A percentile compares a stretch with the other conserved stretches of the same genome.
phyloP scores from a whole-genome alignment of 2,888 invertebrate species.

The Notodonta ziczac region DNA sequence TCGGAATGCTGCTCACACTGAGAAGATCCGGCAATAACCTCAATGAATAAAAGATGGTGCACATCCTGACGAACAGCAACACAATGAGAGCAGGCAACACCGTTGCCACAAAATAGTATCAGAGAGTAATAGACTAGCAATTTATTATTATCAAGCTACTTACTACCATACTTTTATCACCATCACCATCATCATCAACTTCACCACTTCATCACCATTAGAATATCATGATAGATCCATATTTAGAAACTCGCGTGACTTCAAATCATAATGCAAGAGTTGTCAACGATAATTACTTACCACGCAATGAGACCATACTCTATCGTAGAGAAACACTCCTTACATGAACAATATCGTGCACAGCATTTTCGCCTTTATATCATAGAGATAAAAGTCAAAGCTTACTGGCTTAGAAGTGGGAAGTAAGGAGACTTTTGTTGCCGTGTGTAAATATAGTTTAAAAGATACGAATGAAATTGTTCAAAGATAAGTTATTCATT shows the following conservation, averaged over 20 bases:
- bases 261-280: constrained; percentile 32
- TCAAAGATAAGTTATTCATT: constrained; percentile 24
- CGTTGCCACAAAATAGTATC: too few species aligned
- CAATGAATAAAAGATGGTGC: too few species aligned
- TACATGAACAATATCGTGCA: constrained; percentile 11
- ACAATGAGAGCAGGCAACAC: too few species aligned
- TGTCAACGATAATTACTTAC: constrained; percentile 44
- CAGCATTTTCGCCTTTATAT: constrained; percentile 3
- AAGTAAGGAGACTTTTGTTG: constrained; percentile 21
- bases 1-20: too few species aligned
- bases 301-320: constrained; percentile 31
- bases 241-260: constrained; percentile 35
- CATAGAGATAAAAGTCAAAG: not conserved
- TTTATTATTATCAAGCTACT: too few species aligned
- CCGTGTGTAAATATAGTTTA: constrained; percentile 36
- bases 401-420: not conserved
- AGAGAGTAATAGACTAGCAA: too few species aligned
- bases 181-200: not conserved
- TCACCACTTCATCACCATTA: not conserved
- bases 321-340: constrained; percentile 28
- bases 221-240: constrained; percentile 31
- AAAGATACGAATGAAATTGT: constrained; percentile 27
- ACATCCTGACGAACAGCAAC: too few species aligned
- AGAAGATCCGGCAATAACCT: too few species aligned
- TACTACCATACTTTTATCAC: not conserved